Base-by-base conservation (phyloP, 2,113 vertebrate species). In the Eulemur macaco region DNA sequence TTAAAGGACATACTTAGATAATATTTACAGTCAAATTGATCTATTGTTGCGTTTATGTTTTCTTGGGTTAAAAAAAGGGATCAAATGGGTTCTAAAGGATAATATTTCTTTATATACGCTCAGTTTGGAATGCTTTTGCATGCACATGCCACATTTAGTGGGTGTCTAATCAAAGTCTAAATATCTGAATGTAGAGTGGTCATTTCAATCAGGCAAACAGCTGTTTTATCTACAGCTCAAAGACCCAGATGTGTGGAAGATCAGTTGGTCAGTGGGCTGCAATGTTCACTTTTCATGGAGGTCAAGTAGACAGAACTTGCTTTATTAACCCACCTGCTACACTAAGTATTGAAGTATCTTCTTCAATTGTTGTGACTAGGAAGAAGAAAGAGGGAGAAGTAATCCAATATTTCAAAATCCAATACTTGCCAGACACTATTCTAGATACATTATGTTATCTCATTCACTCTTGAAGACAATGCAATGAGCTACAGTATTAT, bases 1-100 rank as follows among this genome's bases (percentile, higher is more conserved):
- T 98, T 98, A 98, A 98, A 98, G 98, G 98, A 98, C 98, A 98
- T 98, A 98, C 98, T 98, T 98, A 97, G 98, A 98, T 98, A 97
- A 97, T 99, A 98, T 98, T 98, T 98, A 98, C 98, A 98, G 97
- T 97, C 97, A 97, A 96, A 98, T 97, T 98, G 98, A 98, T 98
- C 98, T 98, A 98, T 98, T 97, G 93, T 98, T 98, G 97, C 97
- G 96, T 98, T 98, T 98, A 96, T 98, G 96, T 98, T 98, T 98
- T 97, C 98, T 98, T 97, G 97, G 97, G 96, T 98, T 98, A 96
- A 98, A 97, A 98, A 97, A 86, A 73, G 95, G 90, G 95, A 98
- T 97, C 84, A 97, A 97, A 94, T 96, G 93, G 60, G 56, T 97
- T 97, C 98, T 95, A 98, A 96, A 66, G 93, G 86, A 94, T 97